These are phyloP conservation scores for Tonatia bakeri DNA, from an alignment of 2,113 vertebrate species.

Conservation along the genomic window DNA sequence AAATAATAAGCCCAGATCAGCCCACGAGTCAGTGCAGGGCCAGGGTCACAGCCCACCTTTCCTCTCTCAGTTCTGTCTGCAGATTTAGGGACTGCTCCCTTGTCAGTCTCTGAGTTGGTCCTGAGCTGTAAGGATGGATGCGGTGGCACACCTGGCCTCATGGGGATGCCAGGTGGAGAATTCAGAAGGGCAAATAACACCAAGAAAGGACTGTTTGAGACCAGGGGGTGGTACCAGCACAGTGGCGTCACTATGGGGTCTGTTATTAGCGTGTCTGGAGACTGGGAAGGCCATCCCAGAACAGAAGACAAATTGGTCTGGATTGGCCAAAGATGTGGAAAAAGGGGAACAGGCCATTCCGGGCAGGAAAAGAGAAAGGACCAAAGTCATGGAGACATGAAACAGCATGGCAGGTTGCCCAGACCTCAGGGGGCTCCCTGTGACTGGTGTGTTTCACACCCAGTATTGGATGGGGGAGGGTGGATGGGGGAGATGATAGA, in stretches of 20 bases:
- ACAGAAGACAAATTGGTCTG: not conserved
- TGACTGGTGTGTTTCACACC: not conserved
- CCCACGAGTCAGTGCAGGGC: not conserved
- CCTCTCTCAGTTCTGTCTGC: accelerated
- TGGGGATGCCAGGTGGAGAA: not conserved
- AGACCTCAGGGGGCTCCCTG: not conserved
- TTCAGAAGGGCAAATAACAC: not conserved
- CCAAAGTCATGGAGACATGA: not conserved
- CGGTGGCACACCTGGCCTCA: not conserved
- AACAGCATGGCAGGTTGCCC: accelerated
- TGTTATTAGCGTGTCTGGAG: not conserved
- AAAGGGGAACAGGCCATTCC: not conserved
- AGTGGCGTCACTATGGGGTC: too few species aligned
- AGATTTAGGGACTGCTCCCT: not conserved
- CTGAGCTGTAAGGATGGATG: not conserved
- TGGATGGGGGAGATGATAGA: not conserved
- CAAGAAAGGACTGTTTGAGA: not conserved
- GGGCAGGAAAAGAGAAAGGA: too few species aligned
- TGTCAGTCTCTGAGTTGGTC: not conserved
- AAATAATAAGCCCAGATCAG: not conserved
- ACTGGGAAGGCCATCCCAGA: not conserved
- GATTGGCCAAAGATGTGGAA: not conserved
- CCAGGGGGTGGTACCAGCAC: accelerated
- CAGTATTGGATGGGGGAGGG: accelerated
- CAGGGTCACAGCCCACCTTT: not conserved